phyloP scores from a whole-genome alignment of 2,113 vertebrate genomes.

The Emydocephalus ijimae region DNA sequence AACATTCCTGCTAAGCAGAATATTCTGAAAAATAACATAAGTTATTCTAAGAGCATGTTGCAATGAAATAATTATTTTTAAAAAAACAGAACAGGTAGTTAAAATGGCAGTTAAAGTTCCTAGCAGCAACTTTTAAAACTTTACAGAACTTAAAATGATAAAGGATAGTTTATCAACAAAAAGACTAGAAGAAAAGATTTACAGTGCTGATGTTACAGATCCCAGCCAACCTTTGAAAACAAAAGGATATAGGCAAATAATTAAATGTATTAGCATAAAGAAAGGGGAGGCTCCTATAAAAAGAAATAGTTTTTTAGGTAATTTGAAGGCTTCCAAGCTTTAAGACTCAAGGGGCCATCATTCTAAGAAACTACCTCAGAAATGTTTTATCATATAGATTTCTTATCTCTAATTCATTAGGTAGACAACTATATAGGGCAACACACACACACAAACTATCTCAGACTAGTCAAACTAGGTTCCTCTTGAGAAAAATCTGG shows the following conservation, averaged over 20 bases:
- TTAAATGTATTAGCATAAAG: background rate
- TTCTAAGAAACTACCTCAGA: background rate
- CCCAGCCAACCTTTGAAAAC: background rate
- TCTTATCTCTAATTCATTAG: background rate
- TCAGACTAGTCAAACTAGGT: background rate
- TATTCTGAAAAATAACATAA: background rate
- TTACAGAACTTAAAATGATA: background rate
- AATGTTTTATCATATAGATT: background rate
- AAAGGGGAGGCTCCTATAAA: background rate
- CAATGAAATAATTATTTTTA: background rate
- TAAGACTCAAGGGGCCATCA: background rate
- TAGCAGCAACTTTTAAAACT: background rate
- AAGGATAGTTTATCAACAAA: background rate
- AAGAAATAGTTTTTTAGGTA: background rate
- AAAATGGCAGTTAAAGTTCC: background rate
- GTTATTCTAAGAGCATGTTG: background rate
- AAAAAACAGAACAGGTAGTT: background rate
- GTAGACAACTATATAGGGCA: background rate
- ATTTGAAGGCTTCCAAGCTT: background rate
- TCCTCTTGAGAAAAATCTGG: background rate
- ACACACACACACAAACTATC: background rate
- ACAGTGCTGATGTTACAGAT: background rate
- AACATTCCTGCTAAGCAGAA: background rate
- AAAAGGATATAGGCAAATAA: background rate
- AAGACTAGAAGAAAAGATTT: no score